Evolutionary conservation across 2,797 vertebrate species (phyloP).

Genomic region (Falco cherrug): DNA sequence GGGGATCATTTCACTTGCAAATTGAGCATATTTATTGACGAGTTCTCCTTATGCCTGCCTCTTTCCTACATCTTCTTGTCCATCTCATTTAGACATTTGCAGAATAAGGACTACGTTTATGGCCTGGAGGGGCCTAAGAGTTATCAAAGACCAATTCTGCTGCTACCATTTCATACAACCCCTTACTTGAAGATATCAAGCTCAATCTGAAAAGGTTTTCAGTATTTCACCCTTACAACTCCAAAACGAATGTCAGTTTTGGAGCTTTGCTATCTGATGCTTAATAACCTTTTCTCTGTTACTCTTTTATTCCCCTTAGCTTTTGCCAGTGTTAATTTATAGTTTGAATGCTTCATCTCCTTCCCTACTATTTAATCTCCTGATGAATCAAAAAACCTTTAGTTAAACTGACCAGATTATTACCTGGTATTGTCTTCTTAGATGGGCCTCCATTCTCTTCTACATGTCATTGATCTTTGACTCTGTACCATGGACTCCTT

Average conservation of each 20-base stretch:
- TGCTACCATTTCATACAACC: neutral
- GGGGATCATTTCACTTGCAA: conserved; percentile 54
- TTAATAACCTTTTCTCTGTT: neutral
- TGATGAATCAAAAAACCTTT: neutral
- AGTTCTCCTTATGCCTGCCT: neutral
- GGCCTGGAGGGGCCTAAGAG: neutral
- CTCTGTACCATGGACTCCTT: neutral
- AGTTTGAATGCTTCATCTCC: neutral
- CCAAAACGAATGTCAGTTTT: neutral
- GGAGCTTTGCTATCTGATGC: neutral
- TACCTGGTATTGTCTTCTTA: neutral
- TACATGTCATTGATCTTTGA: neutral
- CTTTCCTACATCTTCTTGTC: neutral
- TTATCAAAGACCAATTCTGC: neutral
- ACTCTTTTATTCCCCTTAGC: neutral
- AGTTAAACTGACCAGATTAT: neutral
- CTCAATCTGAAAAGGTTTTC: neutral
- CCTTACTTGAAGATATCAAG: neutral
- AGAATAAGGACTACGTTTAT: neutral
- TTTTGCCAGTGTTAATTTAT: neutral
- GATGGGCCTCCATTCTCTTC: neutral
- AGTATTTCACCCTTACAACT: neutral
- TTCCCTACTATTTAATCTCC: neutral
- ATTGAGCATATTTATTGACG: neutral
- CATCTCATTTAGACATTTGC: neutral